These are phyloP conservation scores for Bombus waltoni DNA, from an alignment of 1,140 invertebrate genomes.

Conservation along the genomic window DNA sequence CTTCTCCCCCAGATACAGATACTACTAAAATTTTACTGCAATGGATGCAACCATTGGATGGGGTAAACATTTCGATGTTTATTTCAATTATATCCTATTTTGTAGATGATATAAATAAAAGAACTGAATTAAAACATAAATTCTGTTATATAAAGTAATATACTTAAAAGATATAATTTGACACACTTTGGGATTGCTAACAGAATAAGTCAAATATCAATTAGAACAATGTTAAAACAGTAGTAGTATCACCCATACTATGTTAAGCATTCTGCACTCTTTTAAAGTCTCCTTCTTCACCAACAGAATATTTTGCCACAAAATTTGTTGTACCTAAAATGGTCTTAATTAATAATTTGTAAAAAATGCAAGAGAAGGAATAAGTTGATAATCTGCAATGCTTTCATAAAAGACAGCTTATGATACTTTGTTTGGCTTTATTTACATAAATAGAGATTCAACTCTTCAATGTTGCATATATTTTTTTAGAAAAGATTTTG, in stretches of 20 bases:
- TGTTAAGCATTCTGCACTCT: neutral
- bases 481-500: too few species aligned
- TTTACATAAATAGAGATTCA: too few species aligned
- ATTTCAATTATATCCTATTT: neutral
- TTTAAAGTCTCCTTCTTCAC: too few species aligned
- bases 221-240: neutral
- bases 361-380: neutral
- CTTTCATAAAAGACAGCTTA: too few species aligned
- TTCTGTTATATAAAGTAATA: neutral
- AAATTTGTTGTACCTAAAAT: too few species aligned
- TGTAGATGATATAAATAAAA: neutral
- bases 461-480: too few species aligned
- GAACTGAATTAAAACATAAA: neutral
- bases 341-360: too few species aligned
- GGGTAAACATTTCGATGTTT: slow-evolving; percentile 65
- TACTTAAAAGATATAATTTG: neutral
- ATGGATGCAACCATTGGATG: slow-evolving; percentile 76
- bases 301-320: too few species aligned
- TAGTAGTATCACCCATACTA: neutral
- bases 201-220: neutral
- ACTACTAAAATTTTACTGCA: slow-evolving; percentile 76
- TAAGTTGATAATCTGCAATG: too few species aligned
- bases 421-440: too few species aligned
- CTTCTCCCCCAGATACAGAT: slow-evolving; percentile 74
- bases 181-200: neutral